phyloP scores from a whole-genome alignment of 2,888 invertebrate genomes.

The Leucoma salicis region DNA sequence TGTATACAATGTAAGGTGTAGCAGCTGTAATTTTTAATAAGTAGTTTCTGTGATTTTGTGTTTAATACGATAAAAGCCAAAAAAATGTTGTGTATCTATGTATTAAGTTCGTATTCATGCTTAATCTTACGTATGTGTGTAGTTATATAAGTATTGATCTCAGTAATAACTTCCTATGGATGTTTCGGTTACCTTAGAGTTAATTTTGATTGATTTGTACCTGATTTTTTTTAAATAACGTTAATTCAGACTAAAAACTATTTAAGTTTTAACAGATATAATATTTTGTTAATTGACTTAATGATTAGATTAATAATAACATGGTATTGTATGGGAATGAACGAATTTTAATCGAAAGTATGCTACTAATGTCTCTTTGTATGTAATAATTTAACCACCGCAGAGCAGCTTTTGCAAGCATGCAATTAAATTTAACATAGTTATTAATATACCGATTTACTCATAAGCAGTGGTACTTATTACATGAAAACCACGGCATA shows the following conservation, averaged over 20 bases:
- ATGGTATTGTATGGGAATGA: constrained; percentile 64
- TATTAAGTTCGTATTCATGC: constrained; percentile 52
- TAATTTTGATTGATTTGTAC: constrained; percentile 77
- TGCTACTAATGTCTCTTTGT: constrained; percentile 54
- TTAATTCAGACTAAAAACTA: constrained; percentile 68
- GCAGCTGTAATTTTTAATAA: constrained; percentile 47
- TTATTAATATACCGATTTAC: constrained; percentile 54
- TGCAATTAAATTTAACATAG: constrained; percentile 66
- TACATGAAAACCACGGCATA: constrained; percentile 39
- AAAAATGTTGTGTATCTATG: constrained; percentile 65
- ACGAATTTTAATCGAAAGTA: constrained; percentile 58
- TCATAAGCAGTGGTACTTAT: constrained; percentile 43
- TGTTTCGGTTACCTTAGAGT: constrained; percentile 77
- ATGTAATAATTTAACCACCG: constrained; percentile 71
- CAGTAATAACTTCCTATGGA: constrained; percentile 68
- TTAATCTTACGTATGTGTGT: constrained; percentile 34
- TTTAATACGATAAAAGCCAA: constrained; percentile 68
- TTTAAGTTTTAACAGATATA: constrained; percentile 71
- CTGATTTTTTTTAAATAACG: constrained; percentile 75
- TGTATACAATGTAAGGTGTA: constrained; percentile 29
- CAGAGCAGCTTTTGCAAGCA: constrained; percentile 73
- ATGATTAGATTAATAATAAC: constrained; percentile 48
- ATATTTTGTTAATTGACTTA: constrained; percentile 66
- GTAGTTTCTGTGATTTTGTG: constrained; percentile 70
- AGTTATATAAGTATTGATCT: constrained; percentile 64